Base-by-base conservation (phyloP, 2,888 invertebrate genomes). In the Platynereis dumerilii region DNA sequence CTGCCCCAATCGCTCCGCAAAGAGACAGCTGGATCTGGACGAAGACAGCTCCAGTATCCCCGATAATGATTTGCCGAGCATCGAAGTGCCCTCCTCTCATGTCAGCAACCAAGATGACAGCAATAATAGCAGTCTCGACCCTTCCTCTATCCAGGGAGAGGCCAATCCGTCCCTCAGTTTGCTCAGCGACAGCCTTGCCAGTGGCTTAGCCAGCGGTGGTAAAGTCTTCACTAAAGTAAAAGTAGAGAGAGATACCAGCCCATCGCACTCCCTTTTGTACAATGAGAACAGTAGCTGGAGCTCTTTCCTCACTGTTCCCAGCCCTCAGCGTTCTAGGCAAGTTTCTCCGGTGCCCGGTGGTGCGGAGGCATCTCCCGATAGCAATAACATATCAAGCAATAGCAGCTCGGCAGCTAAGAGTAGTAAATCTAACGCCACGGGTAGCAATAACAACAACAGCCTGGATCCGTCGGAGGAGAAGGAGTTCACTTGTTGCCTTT, bases 401-500 rank as follows among this genome's bases (percentile, higher is more conserved):
- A 48, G 48, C 17, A 7, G 20, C 22, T 22, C 48, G 3, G 22
- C 17, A 7, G n/a, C 48, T 10, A 48, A 48, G 22, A 48, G 10
- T 3, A 48, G 22, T n/a, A 48, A n/a, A 48, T 3, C 48, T 7
- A 22, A n/a, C n/a, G 10, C 5, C 5, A 12, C 34, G 7, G n/a
- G n/a, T n/a, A n/a, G n/a, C n/a, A n/a, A n/a, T n/a, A n/a, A n/a
- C n/a, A 34, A 12, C 34, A 34, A 34, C 17, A 60, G 48, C 12
- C 5, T 48, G 22, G 60, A 60, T 22, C 52, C 52, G 5, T 28
- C 27, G 5, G 60, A 60, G 52, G 29, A 55, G 2, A 27, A 55
- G 17, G 55, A 17, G n/a, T 55, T 24, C 17, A 24, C 48, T 27
- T 52, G 58, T 27, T 29, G 53, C 27, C 20, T 58, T 58, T 58